Evolutionary conservation across 23 tunicate species (phyloP).

Genomic region (Oikopleura albicans): DNA sequence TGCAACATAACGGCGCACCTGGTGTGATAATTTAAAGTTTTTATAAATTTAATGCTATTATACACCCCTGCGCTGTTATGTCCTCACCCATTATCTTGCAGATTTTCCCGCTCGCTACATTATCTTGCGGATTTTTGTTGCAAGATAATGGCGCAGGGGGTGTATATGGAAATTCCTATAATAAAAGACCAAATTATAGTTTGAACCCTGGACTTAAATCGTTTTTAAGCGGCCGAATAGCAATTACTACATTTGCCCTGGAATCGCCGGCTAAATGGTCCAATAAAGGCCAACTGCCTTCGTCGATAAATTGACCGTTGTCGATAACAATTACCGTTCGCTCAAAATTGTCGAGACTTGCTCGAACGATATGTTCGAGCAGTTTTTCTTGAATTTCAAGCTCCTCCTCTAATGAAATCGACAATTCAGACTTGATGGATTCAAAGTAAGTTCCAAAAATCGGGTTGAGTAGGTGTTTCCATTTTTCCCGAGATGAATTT

Average conservation of each 20-base stretch:
- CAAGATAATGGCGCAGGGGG: too few relatives aligned
- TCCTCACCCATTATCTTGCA: too few relatives aligned
- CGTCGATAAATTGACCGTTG: not conserved
- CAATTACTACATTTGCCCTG: not conserved
- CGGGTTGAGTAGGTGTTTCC: not conserved
- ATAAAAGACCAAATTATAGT: too few relatives aligned
- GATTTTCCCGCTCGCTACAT: too few relatives aligned
- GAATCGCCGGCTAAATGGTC: not conserved
- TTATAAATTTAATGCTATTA: too few relatives aligned
- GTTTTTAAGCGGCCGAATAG: not conserved
- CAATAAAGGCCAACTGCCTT: not conserved
- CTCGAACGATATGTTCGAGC: not conserved
- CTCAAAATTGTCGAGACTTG: slow-evolving; percentile 6
- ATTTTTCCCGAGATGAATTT: not conserved
- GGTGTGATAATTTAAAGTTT: too few relatives aligned
- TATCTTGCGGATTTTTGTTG: too few relatives aligned
- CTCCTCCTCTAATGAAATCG: not conserved
- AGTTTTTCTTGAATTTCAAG: not conserved
- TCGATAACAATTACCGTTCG: not conserved
- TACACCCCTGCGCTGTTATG: too few relatives aligned
- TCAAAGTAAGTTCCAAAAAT: not conserved
- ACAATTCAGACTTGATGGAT: not conserved
- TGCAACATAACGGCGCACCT: too few relatives aligned
- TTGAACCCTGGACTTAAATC: too few relatives aligned
- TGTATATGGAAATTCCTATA: too few relatives aligned